These are phyloP conservation scores for Poecilia gillii DNA, from an alignment of 2,797 vertebrate species.

Conservation along the genomic window DNA sequence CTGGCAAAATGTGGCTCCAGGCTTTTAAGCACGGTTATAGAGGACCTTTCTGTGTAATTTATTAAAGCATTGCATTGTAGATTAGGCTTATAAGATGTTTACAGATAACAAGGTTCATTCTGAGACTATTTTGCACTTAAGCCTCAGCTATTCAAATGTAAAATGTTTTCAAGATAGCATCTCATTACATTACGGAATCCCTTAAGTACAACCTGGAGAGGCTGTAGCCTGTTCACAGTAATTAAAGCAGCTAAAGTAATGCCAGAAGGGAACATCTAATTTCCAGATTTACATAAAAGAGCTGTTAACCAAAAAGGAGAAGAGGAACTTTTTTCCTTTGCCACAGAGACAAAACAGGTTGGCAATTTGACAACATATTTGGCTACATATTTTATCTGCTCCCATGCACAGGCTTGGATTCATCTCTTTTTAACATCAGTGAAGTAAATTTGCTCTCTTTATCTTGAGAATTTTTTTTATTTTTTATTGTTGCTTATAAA, in stretches of 20 bases:
- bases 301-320: conserved; percentile 41
- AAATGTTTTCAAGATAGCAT: conserved; percentile 36
- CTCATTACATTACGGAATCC: conserved; percentile 37
- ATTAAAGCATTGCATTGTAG: conserved; percentile 4
- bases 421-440: conserved; percentile 12
- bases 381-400: conserved; percentile 16
- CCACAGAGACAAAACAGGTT: conserved; percentile 25
- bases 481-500: background rate
- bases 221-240: conserved; percentile 35
- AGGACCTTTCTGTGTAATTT: background rate
- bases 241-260: conserved; percentile 58
- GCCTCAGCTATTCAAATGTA: conserved; percentile 7
- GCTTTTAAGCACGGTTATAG: conserved; percentile 1
- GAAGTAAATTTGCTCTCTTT: conserved; percentile 1
- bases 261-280: conserved; percentile 54
- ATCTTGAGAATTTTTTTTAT: background rate
- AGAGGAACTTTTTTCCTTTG: conserved; percentile 28
- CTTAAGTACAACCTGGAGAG: conserved; percentile 35
- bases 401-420: background rate
- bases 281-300: conserved; percentile 47
- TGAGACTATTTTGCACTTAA: conserved; percentile 8
- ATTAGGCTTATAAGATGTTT: conserved; percentile 6
- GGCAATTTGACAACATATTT: conserved; percentile 34
- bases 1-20: background rate
- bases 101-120: conserved; percentile 2